These are phyloP conservation scores for Lycodopsis pacificus DNA, from an alignment of 2,797 vertebrate genomes.

Conservation along the genomic window DNA sequence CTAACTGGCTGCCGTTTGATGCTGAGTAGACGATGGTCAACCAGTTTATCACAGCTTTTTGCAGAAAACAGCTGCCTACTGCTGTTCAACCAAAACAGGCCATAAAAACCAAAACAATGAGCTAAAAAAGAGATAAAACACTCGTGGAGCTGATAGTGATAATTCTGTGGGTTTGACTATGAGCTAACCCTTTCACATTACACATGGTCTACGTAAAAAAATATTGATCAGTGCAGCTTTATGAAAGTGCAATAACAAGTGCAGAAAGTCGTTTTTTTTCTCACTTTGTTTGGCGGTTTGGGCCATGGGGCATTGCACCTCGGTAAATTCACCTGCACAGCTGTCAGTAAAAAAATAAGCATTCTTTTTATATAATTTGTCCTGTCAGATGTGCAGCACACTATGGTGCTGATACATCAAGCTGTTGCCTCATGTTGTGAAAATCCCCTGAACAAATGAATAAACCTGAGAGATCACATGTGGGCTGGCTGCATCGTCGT, in stretches of 20 bases:
- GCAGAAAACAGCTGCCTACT: not conserved
- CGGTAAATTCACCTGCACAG: not conserved
- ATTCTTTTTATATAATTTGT: not conserved
- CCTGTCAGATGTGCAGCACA: constrained; percentile 4
- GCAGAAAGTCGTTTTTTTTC: not conserved
- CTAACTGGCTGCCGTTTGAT: not conserved
- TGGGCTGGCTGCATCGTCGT: constrained; percentile 37
- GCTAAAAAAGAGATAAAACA: not conserved
- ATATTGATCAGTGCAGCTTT: constrained; percentile 25
- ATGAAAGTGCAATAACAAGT: constrained; percentile 4
- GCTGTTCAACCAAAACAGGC: not conserved
- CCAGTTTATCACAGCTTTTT: not conserved
- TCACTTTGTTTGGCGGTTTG: constrained; percentile 6
- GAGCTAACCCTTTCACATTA: not conserved
- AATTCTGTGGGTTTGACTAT: not conserved
- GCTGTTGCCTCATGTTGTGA: constrained; percentile 44
- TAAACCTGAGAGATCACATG: constrained; percentile 70
- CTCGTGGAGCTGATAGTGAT: constrained; percentile 6
- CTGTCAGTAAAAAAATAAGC: constrained; percentile 25
- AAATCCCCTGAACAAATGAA: constrained; percentile 65
- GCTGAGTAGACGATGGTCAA: not conserved
- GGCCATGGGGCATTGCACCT: not conserved
- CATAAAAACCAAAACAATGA: not conserved
- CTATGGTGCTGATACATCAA: constrained; percentile 4
- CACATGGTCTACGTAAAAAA: constrained; percentile 14